phyloP scores from a whole-genome alignment of 2,888 invertebrate species.

The Dynastes grantii region DNA sequence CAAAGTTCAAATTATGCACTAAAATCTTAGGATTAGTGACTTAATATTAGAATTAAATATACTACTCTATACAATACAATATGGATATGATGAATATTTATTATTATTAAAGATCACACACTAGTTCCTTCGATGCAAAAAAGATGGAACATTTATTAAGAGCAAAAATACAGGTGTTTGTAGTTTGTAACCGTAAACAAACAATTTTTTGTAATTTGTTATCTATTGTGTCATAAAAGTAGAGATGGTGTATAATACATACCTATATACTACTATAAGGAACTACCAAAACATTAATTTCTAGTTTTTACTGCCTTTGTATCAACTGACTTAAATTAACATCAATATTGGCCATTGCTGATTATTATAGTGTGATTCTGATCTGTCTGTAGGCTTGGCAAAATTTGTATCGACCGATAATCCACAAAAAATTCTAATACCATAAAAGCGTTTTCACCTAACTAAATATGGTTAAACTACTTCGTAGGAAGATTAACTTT shows the following conservation, averaged over 20 bases:
- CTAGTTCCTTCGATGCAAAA: conserved; percentile 16
- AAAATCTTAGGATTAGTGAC: conserved; percentile 43
- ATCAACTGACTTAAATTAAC: conserved; percentile 12
- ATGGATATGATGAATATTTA: conserved; percentile 15
- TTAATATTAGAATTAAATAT: conserved; percentile 45
- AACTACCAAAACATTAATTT: neutral
- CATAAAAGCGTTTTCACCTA: no score
- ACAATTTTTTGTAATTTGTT: conserved; percentile 44
- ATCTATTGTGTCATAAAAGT: conserved; percentile 15
- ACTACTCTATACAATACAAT: conserved; percentile 36
- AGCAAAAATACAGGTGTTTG: conserved; percentile 35
- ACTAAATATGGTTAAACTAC: no score
- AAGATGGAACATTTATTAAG: conserved; percentile 24
- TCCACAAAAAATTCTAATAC: no score
- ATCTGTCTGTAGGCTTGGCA: no score
- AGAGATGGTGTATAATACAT: neutral
- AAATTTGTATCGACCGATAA: no score
- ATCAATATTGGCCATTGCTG: neutral
- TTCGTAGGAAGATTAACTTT: no score
- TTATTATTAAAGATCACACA: conserved; percentile 31
- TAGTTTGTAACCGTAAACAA: conserved; percentile 32
- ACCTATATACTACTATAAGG: neutral
- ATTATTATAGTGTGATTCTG: neutral
- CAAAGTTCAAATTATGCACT: conserved; percentile 54
- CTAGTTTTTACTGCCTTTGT: neutral